A percentile compares a stretch with the other conserved stretches of the same genome.
Evolutionary conservation across 2,797 vertebrate species (phyloP).

Genomic region (Acanthurus leucopareius): DNA sequence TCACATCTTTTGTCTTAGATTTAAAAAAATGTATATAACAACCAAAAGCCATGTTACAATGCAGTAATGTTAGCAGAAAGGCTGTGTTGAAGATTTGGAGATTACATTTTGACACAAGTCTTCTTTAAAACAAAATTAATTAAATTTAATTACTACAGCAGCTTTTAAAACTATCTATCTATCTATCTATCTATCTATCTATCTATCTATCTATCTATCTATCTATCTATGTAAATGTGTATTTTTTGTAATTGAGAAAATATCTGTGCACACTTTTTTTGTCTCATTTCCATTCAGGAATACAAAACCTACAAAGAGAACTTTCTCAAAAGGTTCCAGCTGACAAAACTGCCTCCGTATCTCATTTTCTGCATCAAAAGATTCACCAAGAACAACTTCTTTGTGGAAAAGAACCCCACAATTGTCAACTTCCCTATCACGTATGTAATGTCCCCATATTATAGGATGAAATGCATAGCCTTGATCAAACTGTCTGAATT

Average conservation of each 20-base stretch:
- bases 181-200: no score
- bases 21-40: background rate
- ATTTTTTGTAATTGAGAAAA: background rate
- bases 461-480: rapidly evolving
- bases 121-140: background rate
- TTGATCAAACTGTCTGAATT: background rate
- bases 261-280: background rate
- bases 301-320: conserved; percentile 99
- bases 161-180: no score
- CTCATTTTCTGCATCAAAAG: conserved; percentile 98
- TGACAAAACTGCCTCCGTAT: conserved; percentile 95
- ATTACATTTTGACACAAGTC: background rate
- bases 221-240: background rate
- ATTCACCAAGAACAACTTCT: conserved; percentile 99
- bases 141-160: background rate
- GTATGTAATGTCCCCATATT: conserved; percentile 79
- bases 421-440: conserved; percentile 99
- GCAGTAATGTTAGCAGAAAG: background rate
- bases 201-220: no score
- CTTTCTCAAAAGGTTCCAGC: conserved; percentile 97
- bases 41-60: background rate
- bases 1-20: background rate
- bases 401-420: conserved; percentile 99
- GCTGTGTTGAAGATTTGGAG: background rate
- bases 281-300: conserved; percentile 82